A percentile compares a stretch with the other conserved stretches of the same genome.
Conservation (phyloP, 2,113 vertebrate genomes). For the Heterotis niloticus region DNA sequence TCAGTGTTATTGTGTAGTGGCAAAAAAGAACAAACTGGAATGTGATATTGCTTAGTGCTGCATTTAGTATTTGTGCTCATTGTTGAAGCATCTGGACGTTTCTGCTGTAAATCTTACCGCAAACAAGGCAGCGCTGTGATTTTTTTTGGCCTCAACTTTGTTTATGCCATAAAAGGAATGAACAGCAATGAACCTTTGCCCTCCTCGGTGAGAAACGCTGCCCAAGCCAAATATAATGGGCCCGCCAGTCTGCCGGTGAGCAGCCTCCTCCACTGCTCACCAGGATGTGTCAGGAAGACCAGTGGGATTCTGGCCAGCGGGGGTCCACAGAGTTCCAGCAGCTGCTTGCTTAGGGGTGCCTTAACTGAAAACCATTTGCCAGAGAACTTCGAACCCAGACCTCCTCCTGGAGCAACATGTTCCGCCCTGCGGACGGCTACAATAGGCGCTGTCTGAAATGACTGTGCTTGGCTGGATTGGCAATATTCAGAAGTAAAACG, state of each 20-base stretch:
- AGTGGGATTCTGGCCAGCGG: background rate
- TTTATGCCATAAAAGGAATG: background rate
- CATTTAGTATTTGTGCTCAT: background rate
- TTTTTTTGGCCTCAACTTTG: constrained; percentile 3
- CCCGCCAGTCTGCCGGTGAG: background rate
- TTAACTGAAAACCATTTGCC: constrained; percentile 24
- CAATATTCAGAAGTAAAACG: constrained; percentile 22
- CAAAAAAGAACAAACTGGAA: no score
- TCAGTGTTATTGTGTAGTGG: no score
- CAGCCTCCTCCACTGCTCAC: background rate
- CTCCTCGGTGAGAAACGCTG: background rate
- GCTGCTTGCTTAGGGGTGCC: background rate
- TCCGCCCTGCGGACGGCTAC: background rate
- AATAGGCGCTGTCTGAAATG: constrained; percentile 11
- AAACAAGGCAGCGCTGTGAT: background rate
- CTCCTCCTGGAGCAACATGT: background rate
- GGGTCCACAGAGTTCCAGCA: background rate
- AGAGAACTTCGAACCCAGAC: background rate
- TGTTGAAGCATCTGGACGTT: background rate
- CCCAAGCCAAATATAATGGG: background rate
- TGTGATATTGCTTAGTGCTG: background rate
- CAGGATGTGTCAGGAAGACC: background rate
- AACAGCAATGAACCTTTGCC: background rate
- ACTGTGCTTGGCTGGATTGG: constrained; percentile 7
- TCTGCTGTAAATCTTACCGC: constrained; percentile 1